Base-by-base conservation (phyloP, 2,797 vertebrate genomes). In the Premnoplex brunnescens region DNA sequence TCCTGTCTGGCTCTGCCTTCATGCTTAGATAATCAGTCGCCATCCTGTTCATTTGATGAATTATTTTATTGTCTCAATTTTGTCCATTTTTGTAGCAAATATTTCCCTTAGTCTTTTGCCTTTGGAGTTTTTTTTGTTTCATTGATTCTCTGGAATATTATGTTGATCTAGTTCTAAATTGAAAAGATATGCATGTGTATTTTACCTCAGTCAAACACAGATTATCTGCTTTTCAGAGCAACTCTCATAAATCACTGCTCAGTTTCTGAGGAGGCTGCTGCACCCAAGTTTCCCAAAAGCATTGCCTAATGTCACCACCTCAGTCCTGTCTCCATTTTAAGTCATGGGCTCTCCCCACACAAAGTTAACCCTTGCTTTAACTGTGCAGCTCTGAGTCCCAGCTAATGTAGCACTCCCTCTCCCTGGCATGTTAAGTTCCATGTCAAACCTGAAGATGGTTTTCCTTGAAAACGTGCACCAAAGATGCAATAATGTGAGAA, bases 121-220 rank as follows among this genome's bases (percentile, higher is more conserved):
- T 81, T 52, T 43, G 41, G 52, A 59, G 23, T 36, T 76, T 43
- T 85, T 72, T 36, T 83, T 73, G n/a, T 68, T 91, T 77, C 58
- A 11, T 18, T 78, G 46, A 51, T 80, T 93, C 23, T 89, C 72
- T 83, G 64, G 28, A 92, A 80, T 72, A 63, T 43, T 91, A 26
- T 11, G 36, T 49, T 68, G 32, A 69, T 49, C 34, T 80, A 77
- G 30, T 80, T 95, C 89, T 81, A 89, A 85, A 91, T 49, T 81
- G 59, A 76, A 55, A 81, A 46, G 37, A 37, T 48, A 15, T 10
- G 14, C 68, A 30, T 2, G 22, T 85, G 59, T 26, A 67, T 43
- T 1, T 0, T 43, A 36, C 43, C 66, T 94, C 55, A 55, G 26
- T 91, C 60, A 81, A 89, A 77, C 12, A 23, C 23, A 76, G 24